Base-by-base conservation (phyloP, 1,140 invertebrate genomes). In the Drosophila sp. region DNA sequence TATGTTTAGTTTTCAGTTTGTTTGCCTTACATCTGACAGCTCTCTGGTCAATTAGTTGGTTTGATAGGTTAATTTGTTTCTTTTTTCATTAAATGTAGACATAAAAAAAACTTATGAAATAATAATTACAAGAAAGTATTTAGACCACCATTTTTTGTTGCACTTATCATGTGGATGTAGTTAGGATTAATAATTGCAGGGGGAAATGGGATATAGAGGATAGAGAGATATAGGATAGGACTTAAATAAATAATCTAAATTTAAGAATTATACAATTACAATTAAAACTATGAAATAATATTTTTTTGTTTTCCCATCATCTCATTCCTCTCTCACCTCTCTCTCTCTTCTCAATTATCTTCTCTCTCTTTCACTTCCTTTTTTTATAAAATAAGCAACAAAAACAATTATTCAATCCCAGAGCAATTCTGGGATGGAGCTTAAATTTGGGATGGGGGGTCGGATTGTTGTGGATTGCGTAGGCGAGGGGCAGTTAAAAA, bases 371-470 rank as follows among this genome's bases (percentile, higher is more conserved):
- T 50, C 23, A 50, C 17, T 25, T 23, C 4, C 23, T 70, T 60
- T 76, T 56, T 61, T 82, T 84, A 89, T 89, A 84, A 89, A 89
- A 89, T 89, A 89, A 90, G 80, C 84, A 89, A 89, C 84, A 89
- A 89, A 89, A 89, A 89, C 84, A 89, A 89, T 90, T 75, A 68
- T 68, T 68, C 79, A 6, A 61, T 61, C 57, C 58, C 57, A 60
- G 32, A 60, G 41, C 60, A 17, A 32, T 40, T 54, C 50, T 29
- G 44, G 17, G 66, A 32, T 65, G 44, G 7, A 50, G 23, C 8
- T 50, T 50, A 50, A 27, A 50, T 7, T 50, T 23, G 44, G 44
- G 44, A 5, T 1, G 2, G 23, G 54, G 25, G 8, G 10, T 60
- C 25, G 35, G 60, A 10, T 69, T 56, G 29, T 38, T 60, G 23